These are phyloP conservation scores for Ichneumon xanthorius DNA, from an alignment of 2,888 invertebrate species.

Conservation along the genomic window DNA sequence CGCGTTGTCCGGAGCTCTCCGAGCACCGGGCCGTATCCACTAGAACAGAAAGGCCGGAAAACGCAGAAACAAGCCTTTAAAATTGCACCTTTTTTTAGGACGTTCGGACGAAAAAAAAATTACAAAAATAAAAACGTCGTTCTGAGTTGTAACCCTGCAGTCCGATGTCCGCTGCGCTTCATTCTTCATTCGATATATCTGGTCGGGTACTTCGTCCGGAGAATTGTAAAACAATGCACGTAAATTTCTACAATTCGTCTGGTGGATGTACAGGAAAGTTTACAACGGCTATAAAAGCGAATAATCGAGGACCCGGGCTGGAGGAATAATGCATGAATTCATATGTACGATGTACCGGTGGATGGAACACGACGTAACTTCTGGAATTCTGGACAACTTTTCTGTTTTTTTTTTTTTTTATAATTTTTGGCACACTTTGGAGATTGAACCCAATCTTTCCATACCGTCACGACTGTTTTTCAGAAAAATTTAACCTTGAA, in stretches of 20 bases:
- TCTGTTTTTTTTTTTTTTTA: neutral
- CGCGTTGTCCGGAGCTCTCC: neutral
- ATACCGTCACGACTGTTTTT: too few species aligned
- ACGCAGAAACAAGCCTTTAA: neutral
- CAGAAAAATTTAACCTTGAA: too few species aligned
- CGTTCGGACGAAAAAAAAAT: neutral
- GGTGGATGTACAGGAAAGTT: constrained; percentile 10
- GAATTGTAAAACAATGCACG: constrained; percentile 33
- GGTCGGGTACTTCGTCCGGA: constrained; percentile 1
- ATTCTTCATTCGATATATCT: neutral
- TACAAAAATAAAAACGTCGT: neutral
- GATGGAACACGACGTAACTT: neutral
- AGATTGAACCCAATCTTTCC: neutral
- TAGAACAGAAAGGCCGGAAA: neutral
- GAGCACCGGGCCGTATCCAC: neutral
- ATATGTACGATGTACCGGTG: neutral
- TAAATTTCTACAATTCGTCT: constrained; percentile 23
- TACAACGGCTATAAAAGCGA: constrained; percentile 37
- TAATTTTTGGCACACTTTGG: neutral
- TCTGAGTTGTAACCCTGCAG: neutral
- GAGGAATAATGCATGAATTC: constrained; percentile 8
- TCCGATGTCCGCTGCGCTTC: neutral
- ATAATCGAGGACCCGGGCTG: constrained; percentile 2
- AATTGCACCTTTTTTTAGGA: neutral
- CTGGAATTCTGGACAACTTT: neutral